phyloP scores from a whole-genome alignment of 2,113 vertebrate genomes.

The Lagopus leucura region DNA sequence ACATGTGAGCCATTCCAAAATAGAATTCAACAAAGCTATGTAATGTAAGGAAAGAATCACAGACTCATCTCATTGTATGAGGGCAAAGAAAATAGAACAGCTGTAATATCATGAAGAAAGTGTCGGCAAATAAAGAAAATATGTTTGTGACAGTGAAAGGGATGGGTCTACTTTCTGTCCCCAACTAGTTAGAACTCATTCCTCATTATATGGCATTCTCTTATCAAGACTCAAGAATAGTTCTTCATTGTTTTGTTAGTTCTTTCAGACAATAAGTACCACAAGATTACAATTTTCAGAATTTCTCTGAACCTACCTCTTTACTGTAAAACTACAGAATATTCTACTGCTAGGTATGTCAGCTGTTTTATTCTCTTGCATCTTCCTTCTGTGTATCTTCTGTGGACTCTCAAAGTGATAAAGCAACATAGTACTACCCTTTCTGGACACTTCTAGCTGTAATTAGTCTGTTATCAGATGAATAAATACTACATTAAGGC shows the following conservation, averaged over 20 bases:
- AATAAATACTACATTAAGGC: not conserved
- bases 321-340: not conserved
- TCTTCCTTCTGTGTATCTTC: not conserved
- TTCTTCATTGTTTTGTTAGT: constrained; percentile 13
- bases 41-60: not conserved
- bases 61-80: not conserved
- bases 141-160: not conserved
- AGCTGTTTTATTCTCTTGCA: not conserved
- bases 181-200: not conserved
- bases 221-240: constrained; percentile 29
- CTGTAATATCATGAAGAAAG: not conserved
- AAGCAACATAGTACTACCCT: not conserved
- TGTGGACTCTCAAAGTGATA: not conserved
- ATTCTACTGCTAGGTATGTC: not conserved
- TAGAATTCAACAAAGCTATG: not conserved
- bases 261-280: constrained; percentile 3
- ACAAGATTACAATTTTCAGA: not conserved
- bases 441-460: not conserved
- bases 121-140: not conserved
- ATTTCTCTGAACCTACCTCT: not conserved
- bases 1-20: rapidly evolving
- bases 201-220: not conserved
- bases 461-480: constrained; percentile 3
- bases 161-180: constrained; percentile 14
- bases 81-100: not conserved